Evolutionary conservation across 1,140 invertebrate species (phyloP), one percentile per base, ranked within the genome.

Genomic region (Megalonaias nervosa): DNA sequence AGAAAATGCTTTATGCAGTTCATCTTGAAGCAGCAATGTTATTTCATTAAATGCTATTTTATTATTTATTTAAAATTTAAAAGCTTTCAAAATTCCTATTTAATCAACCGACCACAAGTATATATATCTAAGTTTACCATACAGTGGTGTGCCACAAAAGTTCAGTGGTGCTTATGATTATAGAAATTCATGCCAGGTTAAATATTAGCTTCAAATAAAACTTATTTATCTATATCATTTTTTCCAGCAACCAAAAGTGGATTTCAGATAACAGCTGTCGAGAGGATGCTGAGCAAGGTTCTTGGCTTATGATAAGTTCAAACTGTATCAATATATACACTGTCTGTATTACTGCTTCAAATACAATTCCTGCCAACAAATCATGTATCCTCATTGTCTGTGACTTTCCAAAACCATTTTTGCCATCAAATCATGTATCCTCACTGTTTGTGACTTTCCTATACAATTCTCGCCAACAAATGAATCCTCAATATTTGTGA

Each of bases 191-290:
- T 16, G 19, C 14, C 16, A 23, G 11, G 26, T 21, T 19, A 26
- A 65, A 26, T 55, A 64, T 48, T 13, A n/a, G 4, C 15, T 21
- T 12, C 19, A 67, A 31, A 19, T 16, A 38, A 67, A 15, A 19
- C 31, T 15, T 5, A 59, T 17, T 56, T 38, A 21, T 19, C 57
- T 26, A 16, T 21, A 26, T 65, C 57, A 48, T 5, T 74, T 48
- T 17, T 75, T 85, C 69, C 81, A 83, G 85, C 81, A 14, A 86
- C 85, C 2, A 80, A 85, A 23, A 82, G 71, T n/a, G 85, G 85
- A 16, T 85, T 81, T 72, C 83, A 85, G 62, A 79, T 82, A 56
- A 82, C 80, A 67, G 83, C 78, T 4, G 69, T 86, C 0, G 77
- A 78, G 56, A 68, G 85, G 26, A 86, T 86, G 85, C 72, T 84